Conservation (phyloP, 2,888 invertebrate genomes). For the Drosophila falleni region DNA sequence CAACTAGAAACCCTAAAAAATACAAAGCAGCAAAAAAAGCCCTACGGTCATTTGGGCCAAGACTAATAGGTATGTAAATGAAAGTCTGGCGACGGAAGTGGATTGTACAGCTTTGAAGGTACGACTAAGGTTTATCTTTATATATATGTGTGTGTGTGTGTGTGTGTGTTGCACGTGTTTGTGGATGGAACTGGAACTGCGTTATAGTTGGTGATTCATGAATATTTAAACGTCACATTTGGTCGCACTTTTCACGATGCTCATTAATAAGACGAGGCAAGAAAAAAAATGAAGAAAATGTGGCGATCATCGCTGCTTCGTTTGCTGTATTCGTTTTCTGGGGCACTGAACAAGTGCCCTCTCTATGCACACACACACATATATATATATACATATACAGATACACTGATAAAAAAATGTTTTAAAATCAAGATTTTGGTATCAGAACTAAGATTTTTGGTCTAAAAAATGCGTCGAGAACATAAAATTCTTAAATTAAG, state of each 20-base stretch:
- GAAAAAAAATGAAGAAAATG: constrained; percentile 71
- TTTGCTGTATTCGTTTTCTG: constrained; percentile 57
- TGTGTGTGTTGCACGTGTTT: constrained; percentile 43
- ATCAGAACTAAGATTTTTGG: no score
- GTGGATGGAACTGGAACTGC: constrained; percentile 57
- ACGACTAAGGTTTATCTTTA: constrained; percentile 8
- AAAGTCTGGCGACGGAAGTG: constrained; percentile 70
- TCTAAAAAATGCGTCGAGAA: no score
- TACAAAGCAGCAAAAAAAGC: constrained; percentile 8
- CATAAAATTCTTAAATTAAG: no score
- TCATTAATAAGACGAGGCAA: constrained; percentile 79
- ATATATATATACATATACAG: constrained; percentile 2
- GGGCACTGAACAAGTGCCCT: constrained; percentile 81
- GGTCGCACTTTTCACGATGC: constrained; percentile 83
- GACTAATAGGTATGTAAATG: constrained; percentile 67
- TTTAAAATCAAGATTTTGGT: no score
- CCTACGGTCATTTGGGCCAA: constrained; percentile 37
- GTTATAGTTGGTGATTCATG: constrained; percentile 83
- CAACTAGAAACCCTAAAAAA: constrained; percentile 2
- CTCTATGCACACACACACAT: constrained; percentile 65
- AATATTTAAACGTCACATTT: constrained; percentile 85
- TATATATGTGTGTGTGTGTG: no score
- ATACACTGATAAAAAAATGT: no score
- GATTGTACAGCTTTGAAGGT: constrained; percentile 23
- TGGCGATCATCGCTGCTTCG: constrained; percentile 70